Percentiles rank a stretch among this genome's conserved stretches.
Conservation (phyloP, 2,888 invertebrate species). For the Orthosia gracilis region DNA sequence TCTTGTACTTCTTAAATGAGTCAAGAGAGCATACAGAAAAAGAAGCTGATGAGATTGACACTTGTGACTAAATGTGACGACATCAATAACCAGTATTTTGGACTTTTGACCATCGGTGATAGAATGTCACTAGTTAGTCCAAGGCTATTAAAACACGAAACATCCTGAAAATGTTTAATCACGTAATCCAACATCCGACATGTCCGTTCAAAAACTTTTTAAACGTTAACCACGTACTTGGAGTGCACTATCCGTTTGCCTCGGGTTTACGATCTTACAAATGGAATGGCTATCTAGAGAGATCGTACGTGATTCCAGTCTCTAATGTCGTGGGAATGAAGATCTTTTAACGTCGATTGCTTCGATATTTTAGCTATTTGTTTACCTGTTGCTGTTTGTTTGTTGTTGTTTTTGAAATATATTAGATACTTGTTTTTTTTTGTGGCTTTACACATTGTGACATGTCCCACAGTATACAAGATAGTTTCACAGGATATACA, state of each 20-base stretch:
- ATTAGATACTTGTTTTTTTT: background rate
- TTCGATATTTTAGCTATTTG: conserved; percentile 1
- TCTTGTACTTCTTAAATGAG: too few species aligned
- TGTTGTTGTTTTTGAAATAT: background rate
- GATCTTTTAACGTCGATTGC: conserved; percentile 12
- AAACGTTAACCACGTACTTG: conserved; percentile 42
- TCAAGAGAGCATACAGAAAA: too few species aligned
- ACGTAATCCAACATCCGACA: background rate
- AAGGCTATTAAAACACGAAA: background rate
- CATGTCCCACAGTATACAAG: too few species aligned
- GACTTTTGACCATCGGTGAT: too few species aligned
- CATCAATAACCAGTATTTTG: too few species aligned
- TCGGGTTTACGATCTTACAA: conserved; percentile 47
- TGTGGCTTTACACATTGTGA: too few species aligned
- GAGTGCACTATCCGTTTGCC: conserved; percentile 36
- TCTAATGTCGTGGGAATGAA: conserved; percentile 25
- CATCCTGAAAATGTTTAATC: conserved; percentile 3
- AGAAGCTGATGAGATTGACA: too few species aligned
- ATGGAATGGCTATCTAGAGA: conserved; percentile 46
- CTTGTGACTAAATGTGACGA: too few species aligned
- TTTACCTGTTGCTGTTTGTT: conserved; percentile 11
- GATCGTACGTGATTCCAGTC: conserved; percentile 39
- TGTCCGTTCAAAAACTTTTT: conserved; percentile 30
- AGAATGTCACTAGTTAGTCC: too few species aligned
- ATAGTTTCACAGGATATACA: too few species aligned